Evolutionary conservation across 2,113 vertebrate species (phyloP), one percentile per base, ranked within the genome.

Genomic region (Hydrolagus affinis): DNA sequence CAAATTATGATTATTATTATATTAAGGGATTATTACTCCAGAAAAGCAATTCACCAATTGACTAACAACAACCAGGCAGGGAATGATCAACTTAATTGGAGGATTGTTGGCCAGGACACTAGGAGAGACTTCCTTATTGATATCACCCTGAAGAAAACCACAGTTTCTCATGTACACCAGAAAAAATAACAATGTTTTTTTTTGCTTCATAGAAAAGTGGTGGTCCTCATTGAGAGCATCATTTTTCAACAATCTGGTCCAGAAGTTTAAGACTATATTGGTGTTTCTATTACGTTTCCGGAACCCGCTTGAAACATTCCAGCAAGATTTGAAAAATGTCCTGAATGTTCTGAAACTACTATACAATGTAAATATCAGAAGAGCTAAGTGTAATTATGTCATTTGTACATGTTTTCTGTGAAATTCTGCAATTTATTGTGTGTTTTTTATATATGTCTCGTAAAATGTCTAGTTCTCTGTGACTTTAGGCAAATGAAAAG

Each of bases 281-380:
- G 0, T 70, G 17, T 57, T 85, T 28, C 80, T 78, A 0, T n/a
- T 90, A 23, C 0, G 0, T 0, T 23, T 0, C 3, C 78, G 87
- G 19, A 15, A 1, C 62, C 11, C 0, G 70, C 12, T 64, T 4
- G 21, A 85, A 7, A 85, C 9, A 1, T 0, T 0, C 10, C 28
- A 23, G 12, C 23, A 30, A n/a, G 21, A 3, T 19, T 80, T 87
- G 57, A 86, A 85, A 73, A 17, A 70, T 57, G 75, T 88, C 10
- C 86, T 93, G 10, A 21, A 88, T 85, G 68, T 89, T n/a, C 17
- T 93, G 59, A 87, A 90, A 86, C 89, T 74, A 62, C 86, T 92
- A 0, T 88, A 90, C 71, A 87, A 69, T 86, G 92, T 92, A 89
- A 86, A 78, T 85, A 4, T 60, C 19, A 32, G 12, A 28, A 10